Evolutionary conservation across 1,140 invertebrate genomes (phyloP).

Genomic region (Plectus sambesii): DNA sequence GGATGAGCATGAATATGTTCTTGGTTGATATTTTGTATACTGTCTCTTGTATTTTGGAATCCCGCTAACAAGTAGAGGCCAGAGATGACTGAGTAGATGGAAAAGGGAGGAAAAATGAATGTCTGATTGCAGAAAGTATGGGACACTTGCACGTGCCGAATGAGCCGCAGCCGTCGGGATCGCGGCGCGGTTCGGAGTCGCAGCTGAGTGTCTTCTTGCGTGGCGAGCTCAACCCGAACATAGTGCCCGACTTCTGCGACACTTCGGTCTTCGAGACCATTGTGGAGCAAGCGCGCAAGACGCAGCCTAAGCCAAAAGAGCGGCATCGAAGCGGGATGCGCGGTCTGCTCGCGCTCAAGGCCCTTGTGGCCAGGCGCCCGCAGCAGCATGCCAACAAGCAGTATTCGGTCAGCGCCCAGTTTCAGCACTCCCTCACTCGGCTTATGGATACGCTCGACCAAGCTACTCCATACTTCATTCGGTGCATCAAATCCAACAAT

Average conservation of each 20-base stretch:
- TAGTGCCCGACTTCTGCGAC: conserved; percentile 43
- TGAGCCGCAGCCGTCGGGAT: conserved; percentile 5
- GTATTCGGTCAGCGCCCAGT: conserved; percentile 80
- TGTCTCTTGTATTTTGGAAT: too few species aligned
- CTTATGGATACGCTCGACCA: conserved; percentile 86
- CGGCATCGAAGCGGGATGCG: conserved; percentile 48
- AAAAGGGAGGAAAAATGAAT: conserved; percentile 13
- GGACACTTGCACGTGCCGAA: conserved; percentile 24
- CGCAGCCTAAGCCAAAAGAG: conserved; percentile 27
- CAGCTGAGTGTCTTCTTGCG: conserved; percentile 38
- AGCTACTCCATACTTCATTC: conserved; percentile 89
- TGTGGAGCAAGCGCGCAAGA: conserved; percentile 32
- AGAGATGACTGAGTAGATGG: too few species aligned
- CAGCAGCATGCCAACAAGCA: conserved; percentile 57
- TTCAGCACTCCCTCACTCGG: conserved; percentile 75
- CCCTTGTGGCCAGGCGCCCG: conserved; percentile 55
- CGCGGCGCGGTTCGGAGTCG: conserved; percentile 37
- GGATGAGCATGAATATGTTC: too few species aligned
- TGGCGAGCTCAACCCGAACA: conserved; percentile 30
- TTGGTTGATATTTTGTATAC: too few species aligned
- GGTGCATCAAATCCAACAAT: conserved; percentile 88
- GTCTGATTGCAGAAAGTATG: conserved; percentile 26
- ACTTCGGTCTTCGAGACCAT: conserved; percentile 44
- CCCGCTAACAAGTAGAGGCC: too few species aligned
- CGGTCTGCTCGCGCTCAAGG: conserved; percentile 78